phyloP scores from a whole-genome alignment of 2,797 vertebrate species.

The Balearica regulorum region DNA sequence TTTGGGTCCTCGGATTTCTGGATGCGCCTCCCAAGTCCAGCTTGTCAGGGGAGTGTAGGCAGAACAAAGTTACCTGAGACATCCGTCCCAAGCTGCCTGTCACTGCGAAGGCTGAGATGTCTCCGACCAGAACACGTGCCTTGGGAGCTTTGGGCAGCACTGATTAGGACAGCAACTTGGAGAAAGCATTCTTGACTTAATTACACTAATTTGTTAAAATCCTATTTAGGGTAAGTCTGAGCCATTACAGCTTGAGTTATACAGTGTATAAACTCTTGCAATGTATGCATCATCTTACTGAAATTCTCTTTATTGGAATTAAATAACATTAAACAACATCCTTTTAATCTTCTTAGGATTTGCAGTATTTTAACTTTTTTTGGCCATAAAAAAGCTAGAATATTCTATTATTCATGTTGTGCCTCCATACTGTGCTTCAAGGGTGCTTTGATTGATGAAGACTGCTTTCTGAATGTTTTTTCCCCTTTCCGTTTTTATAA shows the following conservation, averaged over 20 bases:
- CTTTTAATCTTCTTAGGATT: not conserved
- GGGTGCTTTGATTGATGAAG: not conserved
- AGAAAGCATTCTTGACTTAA: not conserved
- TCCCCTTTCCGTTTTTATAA: not conserved
- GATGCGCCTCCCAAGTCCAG: not conserved
- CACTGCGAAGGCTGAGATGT: not conserved
- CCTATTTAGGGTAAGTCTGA: not conserved
- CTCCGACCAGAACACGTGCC: not conserved
- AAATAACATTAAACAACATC: not conserved
- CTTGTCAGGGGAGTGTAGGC: not conserved
- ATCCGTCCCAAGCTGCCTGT: accelerated
- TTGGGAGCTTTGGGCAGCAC: not conserved
- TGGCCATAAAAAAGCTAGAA: not conserved
- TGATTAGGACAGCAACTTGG: not conserved
- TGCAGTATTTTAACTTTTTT: not conserved
- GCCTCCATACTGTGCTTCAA: not conserved
- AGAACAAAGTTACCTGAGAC: not conserved
- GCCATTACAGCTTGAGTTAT: not conserved
- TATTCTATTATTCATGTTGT: not conserved
- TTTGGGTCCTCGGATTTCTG: not conserved
- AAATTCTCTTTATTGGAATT: not conserved
- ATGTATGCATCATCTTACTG: not conserved
- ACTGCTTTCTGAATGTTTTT: not conserved
- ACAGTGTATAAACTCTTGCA: not conserved
- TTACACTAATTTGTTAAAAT: not conserved